These are phyloP conservation scores for Vollenhovia emeryi DNA, from an alignment of 1,140 invertebrate species.

Conservation along the genomic window DNA sequence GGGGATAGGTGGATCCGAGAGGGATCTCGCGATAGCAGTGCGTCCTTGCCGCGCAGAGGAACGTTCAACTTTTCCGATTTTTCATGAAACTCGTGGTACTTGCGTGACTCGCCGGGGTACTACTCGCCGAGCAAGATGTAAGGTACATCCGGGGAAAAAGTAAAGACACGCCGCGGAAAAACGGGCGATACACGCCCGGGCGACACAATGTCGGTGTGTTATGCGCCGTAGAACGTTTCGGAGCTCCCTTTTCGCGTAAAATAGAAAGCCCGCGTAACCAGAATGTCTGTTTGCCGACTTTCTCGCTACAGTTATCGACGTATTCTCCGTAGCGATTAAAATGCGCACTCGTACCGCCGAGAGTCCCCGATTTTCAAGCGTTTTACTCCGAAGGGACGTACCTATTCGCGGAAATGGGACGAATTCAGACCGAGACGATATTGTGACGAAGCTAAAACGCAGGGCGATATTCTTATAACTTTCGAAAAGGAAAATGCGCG, in stretches of 20 bases:
- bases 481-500: neutral
- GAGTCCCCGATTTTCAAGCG: neutral
- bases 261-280: neutral
- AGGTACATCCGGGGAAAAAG: slow-evolving; percentile 48
- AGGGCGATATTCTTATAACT: slow-evolving; percentile 16
- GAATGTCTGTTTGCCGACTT: slow-evolving; percentile 23
- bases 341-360: neutral
- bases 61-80: slow-evolving; percentile 58
- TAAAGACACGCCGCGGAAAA: slow-evolving; percentile 44
- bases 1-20: slow-evolving; percentile 14
- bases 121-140: slow-evolving; percentile 35
- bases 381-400: neutral
- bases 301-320: slow-evolving; percentile 1
- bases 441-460: neutral
- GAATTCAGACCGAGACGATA: slow-evolving; percentile 10
- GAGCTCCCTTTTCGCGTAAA: neutral
- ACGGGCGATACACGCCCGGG: slow-evolving; percentile 5
- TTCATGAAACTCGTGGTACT: slow-evolving; percentile 58
- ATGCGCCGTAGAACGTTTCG: neutral
- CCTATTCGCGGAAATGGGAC: neutral
- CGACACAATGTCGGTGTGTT: slow-evolving; percentile 25
- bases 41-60: neutral
- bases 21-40: slow-evolving; percentile 5
- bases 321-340: slow-evolving; percentile 36
- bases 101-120: slow-evolving; percentile 40